Evolutionary conservation across 2,113 vertebrate species (phyloP).

Genomic region (Monopterus albus): DNA sequence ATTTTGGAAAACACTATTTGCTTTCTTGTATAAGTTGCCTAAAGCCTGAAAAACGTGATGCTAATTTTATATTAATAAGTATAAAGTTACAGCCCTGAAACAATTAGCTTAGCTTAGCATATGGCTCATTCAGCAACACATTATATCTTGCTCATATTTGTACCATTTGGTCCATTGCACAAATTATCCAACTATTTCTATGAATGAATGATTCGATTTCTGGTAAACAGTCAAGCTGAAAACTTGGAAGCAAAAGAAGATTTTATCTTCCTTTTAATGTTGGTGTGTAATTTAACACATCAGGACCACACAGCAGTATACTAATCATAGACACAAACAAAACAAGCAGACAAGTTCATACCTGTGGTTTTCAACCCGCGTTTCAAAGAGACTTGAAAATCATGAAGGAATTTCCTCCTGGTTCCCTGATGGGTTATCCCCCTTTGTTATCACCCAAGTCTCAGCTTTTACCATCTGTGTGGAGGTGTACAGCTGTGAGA

Average conservation of each 20-base stretch:
- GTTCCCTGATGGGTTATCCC: constrained; percentile 2
- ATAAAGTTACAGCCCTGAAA: no score
- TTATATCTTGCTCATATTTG: background rate
- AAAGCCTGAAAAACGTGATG: no score
- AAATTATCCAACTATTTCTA: no score
- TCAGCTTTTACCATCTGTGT: background rate
- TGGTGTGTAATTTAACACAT: background rate
- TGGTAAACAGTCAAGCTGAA: constrained; percentile 2
- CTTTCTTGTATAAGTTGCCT: no score
- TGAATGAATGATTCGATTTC: constrained; percentile 19
- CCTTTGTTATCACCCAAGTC: background rate
- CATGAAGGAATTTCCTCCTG: constrained; percentile 2
- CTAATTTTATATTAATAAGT: no score
- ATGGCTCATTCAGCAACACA: background rate
- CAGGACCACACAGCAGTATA: background rate
- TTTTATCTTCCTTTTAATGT: background rate
- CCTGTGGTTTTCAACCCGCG: constrained; percentile 7
- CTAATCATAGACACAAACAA: background rate
- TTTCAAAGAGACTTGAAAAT: constrained; percentile 7
- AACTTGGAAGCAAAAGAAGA: background rate
- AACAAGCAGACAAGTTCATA: background rate
- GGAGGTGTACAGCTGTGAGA: background rate
- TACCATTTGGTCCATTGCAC: no score
- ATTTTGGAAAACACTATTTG: no score
- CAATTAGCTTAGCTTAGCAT: no score